Percentiles rank a stretch among this genome's conserved stretches.
Conservation (phyloP, 2,797 vertebrate species). For the Eutrigla gurnardus region DNA sequence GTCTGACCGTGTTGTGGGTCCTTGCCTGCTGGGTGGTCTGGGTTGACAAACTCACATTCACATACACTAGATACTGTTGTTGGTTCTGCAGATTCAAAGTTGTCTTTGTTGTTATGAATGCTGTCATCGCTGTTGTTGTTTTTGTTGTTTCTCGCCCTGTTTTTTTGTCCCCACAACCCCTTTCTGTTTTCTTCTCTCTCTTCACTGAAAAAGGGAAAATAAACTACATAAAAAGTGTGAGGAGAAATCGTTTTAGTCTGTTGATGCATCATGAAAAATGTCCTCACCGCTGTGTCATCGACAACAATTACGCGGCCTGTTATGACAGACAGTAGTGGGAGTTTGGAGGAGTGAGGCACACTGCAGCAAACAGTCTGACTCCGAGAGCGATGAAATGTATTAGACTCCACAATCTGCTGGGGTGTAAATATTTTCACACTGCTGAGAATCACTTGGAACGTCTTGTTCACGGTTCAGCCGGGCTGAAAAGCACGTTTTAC, state of each 20-base stretch:
- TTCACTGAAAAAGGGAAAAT: background rate
- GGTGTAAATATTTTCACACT: conserved; percentile 52
- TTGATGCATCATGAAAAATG: conserved; percentile 33
- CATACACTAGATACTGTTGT: no score
- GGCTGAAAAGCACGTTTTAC: conserved; percentile 31
- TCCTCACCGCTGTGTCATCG: conserved; percentile 32
- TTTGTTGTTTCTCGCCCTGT: no score
- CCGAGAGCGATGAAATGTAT: conserved; percentile 45
- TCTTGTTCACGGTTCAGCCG: conserved; percentile 1
- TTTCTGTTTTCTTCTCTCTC: no score
- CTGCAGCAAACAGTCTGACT: conserved; percentile 42
- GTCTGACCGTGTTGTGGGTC: no score
- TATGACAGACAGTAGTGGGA: conserved; percentile 63
- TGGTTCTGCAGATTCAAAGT: no score
- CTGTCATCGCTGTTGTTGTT: no score
- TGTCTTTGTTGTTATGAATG: no score
- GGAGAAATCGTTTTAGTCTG: conserved; percentile 37
- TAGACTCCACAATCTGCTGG: conserved; percentile 66
- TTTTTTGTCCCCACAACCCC: no score
- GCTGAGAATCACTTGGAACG: conserved; percentile 37
- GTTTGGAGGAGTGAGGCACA: conserved; percentile 54
- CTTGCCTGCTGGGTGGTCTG: no score
- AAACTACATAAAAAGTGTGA: conserved; percentile 1
- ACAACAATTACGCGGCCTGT: conserved; percentile 47
- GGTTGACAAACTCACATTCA: no score